A percentile compares a stretch with the other conserved stretches of the same genome.
phyloP scores from a whole-genome alignment of 2,888 invertebrate genomes.

The Coecobrya sp. region DNA sequence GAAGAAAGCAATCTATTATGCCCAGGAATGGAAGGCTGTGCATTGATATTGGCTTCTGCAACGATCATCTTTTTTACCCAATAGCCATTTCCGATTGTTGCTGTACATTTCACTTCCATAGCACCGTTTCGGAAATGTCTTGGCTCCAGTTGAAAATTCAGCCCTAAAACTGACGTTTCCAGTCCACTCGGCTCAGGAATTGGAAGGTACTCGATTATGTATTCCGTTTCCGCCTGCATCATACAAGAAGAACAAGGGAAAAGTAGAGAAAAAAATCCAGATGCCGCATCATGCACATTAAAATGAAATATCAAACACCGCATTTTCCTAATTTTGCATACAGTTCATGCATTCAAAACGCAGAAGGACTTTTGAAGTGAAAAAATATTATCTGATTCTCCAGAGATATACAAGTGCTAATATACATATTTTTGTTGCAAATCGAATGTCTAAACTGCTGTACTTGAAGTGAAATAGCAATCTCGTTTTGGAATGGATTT shows the following conservation, averaged over 20 bases:
- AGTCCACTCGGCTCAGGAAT: constrained; percentile 84
- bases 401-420: constrained; percentile 34
- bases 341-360: constrained; percentile 41
- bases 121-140: constrained; percentile 84
- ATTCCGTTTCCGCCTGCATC: constrained; percentile 81
- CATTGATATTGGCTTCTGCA: constrained; percentile 85
- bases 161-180: constrained; percentile 85
- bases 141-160: constrained; percentile 80
- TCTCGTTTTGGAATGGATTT: constrained; percentile 58
- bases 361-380: constrained; percentile 34
- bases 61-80: constrained; percentile 83
- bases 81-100: constrained; percentile 86
- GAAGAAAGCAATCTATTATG: constrained; percentile 83
- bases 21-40: constrained; percentile 86
- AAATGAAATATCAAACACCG: constrained; percentile 74
- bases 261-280: constrained; percentile 34
- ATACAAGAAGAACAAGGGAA: constrained; percentile 36
- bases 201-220: constrained; percentile 85
- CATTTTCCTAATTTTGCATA: constrained; percentile 66
- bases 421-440: constrained; percentile 56
- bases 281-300: constrained; percentile 66
- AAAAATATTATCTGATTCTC: constrained; percentile 6
- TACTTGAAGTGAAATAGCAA: constrained; percentile 56
- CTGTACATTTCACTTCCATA: constrained; percentile 86
- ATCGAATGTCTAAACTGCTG: constrained; percentile 64